Evolutionary conservation across 2,113 vertebrate genomes (phyloP).

Genomic region (Engystomops pustulosus): DNA sequence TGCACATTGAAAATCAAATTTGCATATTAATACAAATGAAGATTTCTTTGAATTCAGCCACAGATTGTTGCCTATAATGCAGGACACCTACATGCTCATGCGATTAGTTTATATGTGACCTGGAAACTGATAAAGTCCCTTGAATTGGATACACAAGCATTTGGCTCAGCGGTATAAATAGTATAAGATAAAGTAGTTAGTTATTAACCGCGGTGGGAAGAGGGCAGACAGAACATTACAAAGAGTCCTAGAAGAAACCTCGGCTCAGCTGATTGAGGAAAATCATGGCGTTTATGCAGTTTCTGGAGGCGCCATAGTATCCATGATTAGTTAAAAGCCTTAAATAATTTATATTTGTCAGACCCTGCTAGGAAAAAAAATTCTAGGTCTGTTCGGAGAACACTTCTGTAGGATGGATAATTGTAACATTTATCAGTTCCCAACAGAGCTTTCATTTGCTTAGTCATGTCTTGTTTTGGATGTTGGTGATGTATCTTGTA

Average conservation of each 20-base stretch:
- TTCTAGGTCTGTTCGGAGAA: not conserved
- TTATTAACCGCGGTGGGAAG: not conserved
- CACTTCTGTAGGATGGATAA: conserved; percentile 49
- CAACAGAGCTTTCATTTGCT: conserved; percentile 36
- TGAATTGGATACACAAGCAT: not conserved
- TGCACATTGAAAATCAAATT: no score
- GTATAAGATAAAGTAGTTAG: not conserved
- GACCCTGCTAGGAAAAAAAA: not conserved
- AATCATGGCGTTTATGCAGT: conserved; percentile 26
- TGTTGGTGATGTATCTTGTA: conserved; percentile 26
- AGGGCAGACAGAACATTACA: not conserved
- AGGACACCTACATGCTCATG: no score
- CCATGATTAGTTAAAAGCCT: conserved; percentile 44
- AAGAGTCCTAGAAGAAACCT: not conserved
- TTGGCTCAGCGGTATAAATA: not conserved
- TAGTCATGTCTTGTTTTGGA: conserved; percentile 54
- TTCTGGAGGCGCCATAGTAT: not conserved
- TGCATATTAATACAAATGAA: no score
- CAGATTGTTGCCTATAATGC: no score
- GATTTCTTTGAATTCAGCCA: no score
- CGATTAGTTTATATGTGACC: no score
- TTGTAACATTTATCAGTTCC: conserved; percentile 52
- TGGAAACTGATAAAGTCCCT: no score
- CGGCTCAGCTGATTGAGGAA: conserved; percentile 3
- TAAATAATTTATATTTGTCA: conserved; percentile 55